Evolutionary conservation across 2,888 invertebrate genomes (phyloP).

Genomic region (Chrysina gloriosa): DNA sequence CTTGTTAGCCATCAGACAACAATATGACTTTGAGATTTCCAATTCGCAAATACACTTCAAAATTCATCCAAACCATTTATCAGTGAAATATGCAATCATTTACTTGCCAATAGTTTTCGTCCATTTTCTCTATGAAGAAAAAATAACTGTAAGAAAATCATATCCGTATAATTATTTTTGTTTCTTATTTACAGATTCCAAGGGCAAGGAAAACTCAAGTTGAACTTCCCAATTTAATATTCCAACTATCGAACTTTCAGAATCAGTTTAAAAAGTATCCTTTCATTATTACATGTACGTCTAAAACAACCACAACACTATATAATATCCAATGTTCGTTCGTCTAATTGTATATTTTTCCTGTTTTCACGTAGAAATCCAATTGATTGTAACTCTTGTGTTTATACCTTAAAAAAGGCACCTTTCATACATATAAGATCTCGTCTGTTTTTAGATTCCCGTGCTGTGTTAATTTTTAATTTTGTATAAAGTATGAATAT

Average conservation of each 20-base stretch:
- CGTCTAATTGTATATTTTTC: conserved; percentile 28
- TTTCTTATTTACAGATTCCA: conserved; percentile 71
- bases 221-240: conserved; percentile 63
- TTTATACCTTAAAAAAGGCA: conserved; percentile 16
- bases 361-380: conserved; percentile 7
- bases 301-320: conserved; percentile 8
- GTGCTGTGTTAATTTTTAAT: conserved; percentile 42
- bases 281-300: conserved; percentile 24
- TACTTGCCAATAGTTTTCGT: too few species aligned
- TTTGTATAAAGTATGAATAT: conserved; percentile 35
- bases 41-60: too few species aligned
- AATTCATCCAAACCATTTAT: too few species aligned
- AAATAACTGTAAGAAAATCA: too few species aligned
- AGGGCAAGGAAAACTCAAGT: conserved; percentile 75
- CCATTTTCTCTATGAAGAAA: too few species aligned
- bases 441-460: conserved; percentile 32
- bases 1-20: too few species aligned
- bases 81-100: too few species aligned
- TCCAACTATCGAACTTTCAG: conserved; percentile 36
- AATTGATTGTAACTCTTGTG: conserved; percentile 14
- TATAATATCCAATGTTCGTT: conserved; percentile 7
- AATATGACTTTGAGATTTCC: too few species aligned
- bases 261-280: conserved; percentile 33
- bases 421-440: conserved; percentile 33
- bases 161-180: too few species aligned